Conservation (phyloP, 2,888 invertebrate species). For the Acrocyrtus sp. region DNA sequence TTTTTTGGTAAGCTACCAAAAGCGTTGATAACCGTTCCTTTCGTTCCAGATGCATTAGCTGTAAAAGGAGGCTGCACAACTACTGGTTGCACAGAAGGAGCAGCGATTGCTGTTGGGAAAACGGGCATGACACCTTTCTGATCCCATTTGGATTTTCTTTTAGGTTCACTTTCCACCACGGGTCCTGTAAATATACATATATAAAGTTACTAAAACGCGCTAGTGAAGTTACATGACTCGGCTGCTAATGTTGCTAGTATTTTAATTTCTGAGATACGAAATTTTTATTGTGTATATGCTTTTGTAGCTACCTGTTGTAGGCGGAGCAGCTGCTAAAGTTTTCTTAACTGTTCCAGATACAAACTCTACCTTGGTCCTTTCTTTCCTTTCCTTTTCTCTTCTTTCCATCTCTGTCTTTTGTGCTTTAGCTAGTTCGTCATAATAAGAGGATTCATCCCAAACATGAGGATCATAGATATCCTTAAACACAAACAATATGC, state of each 20-base stretch:
- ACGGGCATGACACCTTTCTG: slow-evolving; percentile 71
- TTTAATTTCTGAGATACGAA: too few relatives aligned
- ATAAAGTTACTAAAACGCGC: too few relatives aligned
- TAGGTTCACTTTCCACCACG: slow-evolving; percentile 60
- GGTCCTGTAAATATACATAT: too few relatives aligned
- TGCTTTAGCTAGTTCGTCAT: slow-evolving; percentile 89
- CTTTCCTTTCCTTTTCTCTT: slow-evolving; percentile 88
- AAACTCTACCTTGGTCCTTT: slow-evolving; percentile 75
- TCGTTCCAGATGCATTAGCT: slow-evolving; percentile 80
- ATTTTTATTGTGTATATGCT: not conserved
- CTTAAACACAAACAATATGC: slow-evolving; percentile 59
- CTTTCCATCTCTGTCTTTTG: slow-evolving; percentile 94
- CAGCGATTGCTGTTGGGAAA: slow-evolving; percentile 21
- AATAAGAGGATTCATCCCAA: slow-evolving; percentile 93
- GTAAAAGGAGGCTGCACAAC: slow-evolving; percentile 65
- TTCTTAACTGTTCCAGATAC: slow-evolving; percentile 77
- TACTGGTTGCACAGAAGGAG: slow-evolving; percentile 42
- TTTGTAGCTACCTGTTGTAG: slow-evolving; percentile 65
- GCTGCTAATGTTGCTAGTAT: too few relatives aligned
- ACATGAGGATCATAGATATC: slow-evolving; percentile 92
- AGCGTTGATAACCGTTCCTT: slow-evolving; percentile 91
- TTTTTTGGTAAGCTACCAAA: slow-evolving; percentile 92
- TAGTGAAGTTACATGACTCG: too few relatives aligned
- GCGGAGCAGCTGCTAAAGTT: slow-evolving; percentile 70
- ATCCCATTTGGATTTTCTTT: slow-evolving; percentile 91